phyloP scores from a whole-genome alignment of 2,888 invertebrate species.

The Brachyopa scutellaris region DNA sequence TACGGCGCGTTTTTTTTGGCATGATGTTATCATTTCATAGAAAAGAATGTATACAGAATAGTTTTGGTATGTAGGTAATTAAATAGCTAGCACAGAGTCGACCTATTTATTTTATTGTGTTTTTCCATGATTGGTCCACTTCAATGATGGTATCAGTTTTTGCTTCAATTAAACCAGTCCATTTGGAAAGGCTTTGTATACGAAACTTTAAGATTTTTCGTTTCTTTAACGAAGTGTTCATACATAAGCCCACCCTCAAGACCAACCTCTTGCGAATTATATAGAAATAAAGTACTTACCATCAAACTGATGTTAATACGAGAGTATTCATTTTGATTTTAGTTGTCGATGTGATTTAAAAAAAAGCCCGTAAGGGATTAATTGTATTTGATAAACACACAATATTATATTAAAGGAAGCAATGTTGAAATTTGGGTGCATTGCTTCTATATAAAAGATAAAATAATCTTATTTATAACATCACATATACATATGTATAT shows the following conservation, averaged over 20 bases:
- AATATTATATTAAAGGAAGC: no score
- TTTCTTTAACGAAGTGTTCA: not conserved
- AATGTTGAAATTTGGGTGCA: no score
- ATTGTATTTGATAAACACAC: no score
- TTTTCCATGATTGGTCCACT: conserved; percentile 15
- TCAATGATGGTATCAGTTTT: conserved; percentile 9
- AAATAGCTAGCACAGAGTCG: not conserved
- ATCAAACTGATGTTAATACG: not conserved
- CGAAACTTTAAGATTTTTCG: not conserved
- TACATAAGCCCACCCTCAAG: no score
- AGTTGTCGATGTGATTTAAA: not conserved
- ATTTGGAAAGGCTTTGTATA: not conserved
- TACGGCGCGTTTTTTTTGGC: not conserved
- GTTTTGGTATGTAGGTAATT: conserved; percentile 6
- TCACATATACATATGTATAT: no score
- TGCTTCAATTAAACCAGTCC: not conserved
- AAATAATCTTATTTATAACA: no score
- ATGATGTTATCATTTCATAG: conserved; percentile 15
- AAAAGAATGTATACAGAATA: not conserved
- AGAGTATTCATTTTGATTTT: not conserved
- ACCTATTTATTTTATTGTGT: conserved; percentile 9
- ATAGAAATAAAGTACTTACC: not conserved
- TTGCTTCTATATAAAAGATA: no score
- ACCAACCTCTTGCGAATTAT: not conserved
- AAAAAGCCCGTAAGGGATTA: not conserved